Evolutionary conservation across 2,888 invertebrate genomes (phyloP), one percentile per base, ranked within the genome.

Genomic region (Phlogophora meticulosa): DNA sequence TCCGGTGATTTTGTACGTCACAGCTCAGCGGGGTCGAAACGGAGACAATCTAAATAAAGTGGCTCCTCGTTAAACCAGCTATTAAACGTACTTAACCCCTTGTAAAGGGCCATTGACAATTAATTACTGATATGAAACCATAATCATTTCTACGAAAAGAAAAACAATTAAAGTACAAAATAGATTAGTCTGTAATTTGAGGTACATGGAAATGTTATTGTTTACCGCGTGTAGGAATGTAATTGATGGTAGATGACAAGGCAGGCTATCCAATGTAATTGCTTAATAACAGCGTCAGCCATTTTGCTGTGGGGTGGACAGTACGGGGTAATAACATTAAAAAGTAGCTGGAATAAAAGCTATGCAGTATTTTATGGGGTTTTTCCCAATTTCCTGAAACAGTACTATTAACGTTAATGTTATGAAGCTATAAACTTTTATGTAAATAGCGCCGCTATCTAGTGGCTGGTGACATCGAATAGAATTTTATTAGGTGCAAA

Each of bases 41-140:
- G 78, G 83, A 83, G 81, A 82, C 89, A 89, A 88, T 90, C 87
- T 90, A 90, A 91, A 91, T 92, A 89, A 92, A 92, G 88, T 91
- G 90, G 84, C 80, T 82, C 77, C 87, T 90, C 84, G 89, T 91
- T 90, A 90, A 91, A 87, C 87, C 82, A 76, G 69, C 87, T 81
- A 92, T 91, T 91, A 89, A 87, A 86, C 70, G 78, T 85, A 87
- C 87, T 91, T 90, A 90, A 91, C 91, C 90, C 87, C 80, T 81
- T 81, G 81, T 84, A 82, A 79, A 76, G 66, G 62, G 77, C 76
- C 74, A 86, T 84, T 65, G 81, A 76, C 63, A 71, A 86, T 83
- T 86, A 85, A 88, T 88, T 85, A 74, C 67, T 59, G 82, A 83
- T 80, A 75, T 71, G 51, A 79, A 70, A 76, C 67, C 70, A 78